Conservation (phyloP, 2,888 invertebrate species). For the Drosophila setosimentum region DNA sequence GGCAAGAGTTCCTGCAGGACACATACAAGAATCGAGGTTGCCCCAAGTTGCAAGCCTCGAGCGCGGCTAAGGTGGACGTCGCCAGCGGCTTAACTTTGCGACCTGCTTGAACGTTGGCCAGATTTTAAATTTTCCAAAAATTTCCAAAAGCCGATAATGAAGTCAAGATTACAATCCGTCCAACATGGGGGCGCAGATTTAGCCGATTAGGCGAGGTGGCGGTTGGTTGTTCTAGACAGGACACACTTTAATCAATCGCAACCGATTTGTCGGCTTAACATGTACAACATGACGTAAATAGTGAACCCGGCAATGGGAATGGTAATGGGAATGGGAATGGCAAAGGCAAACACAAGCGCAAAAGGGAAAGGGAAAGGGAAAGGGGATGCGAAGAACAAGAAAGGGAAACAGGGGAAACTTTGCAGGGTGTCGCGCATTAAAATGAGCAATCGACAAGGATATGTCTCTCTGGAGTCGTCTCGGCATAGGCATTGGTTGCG, state of each 20-base stretch:
- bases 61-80: constrained; percentile 64
- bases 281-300: constrained; percentile 82
- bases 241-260: constrained; percentile 84
- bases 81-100: constrained; percentile 72
- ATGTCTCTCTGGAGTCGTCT: constrained; percentile 51
- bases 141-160: constrained; percentile 69
- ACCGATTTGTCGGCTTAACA: constrained; percentile 85
- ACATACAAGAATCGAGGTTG: constrained; percentile 4
- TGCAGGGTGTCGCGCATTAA: constrained; percentile 65
- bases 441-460: constrained; percentile 78
- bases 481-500: constrained; percentile 8
- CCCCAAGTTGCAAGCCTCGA: constrained; percentile 11
- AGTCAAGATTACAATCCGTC: constrained; percentile 71
- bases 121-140: constrained; percentile 45
- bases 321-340: constrained; percentile 11
- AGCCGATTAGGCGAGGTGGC: background rate
- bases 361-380: background rate
- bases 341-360: background rate
- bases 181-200: constrained; percentile 9
- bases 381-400: background rate
- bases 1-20: constrained; percentile 44
- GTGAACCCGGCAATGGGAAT: constrained; percentile 28
- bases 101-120: constrained; percentile 41
- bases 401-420: constrained; percentile 27
- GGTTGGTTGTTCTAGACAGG: constrained; percentile 29